phyloP scores from a whole-genome alignment of 2,797 vertebrate genomes.

The Heterohyrax brucei region DNA sequence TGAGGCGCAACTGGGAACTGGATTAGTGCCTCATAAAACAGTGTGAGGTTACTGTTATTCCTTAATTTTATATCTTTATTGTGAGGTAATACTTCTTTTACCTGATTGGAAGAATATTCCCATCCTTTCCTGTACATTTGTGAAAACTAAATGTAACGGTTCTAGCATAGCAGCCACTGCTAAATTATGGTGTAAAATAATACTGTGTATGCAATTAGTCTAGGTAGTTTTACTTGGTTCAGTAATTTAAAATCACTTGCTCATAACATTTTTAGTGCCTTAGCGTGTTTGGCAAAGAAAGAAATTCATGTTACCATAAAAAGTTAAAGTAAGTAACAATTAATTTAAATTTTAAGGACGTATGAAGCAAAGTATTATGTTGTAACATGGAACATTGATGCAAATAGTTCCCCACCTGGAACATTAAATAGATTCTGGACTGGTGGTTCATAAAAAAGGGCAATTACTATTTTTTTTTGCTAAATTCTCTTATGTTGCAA shows the following conservation, averaged over 20 bases:
- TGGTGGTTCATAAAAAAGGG: not conserved
- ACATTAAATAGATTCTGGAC: slow-evolving; percentile 64
- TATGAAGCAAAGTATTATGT: slow-evolving; percentile 71
- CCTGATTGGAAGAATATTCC: slow-evolving; percentile 87
- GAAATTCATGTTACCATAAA: slow-evolving; percentile 80
- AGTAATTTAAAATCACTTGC: slow-evolving; percentile 81
- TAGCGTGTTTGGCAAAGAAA: slow-evolving; percentile 83
- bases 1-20: slow-evolving; percentile 86
- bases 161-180: slow-evolving; percentile 86
- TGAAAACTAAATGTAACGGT: slow-evolving; percentile 89
- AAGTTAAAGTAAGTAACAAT: slow-evolving; percentile 79
- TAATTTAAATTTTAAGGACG: slow-evolving; percentile 76
- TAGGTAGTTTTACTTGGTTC: slow-evolving; percentile 82
- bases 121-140: slow-evolving; percentile 88
- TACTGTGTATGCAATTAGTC: slow-evolving; percentile 84
- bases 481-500: slow-evolving; percentile 10
- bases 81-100: slow-evolving; percentile 87
- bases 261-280: slow-evolving; percentile 83
- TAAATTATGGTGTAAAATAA: slow-evolving; percentile 84
- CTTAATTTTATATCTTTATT: slow-evolving; percentile 91
- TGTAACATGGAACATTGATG: slow-evolving; percentile 69
- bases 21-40: slow-evolving; percentile 91
- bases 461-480: not conserved
- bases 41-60: slow-evolving; percentile 89
- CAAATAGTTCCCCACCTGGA: slow-evolving; percentile 66